Evolutionary conservation across 2,113 vertebrate genomes (phyloP), one percentile per base, ranked within the genome.

Genomic region (Neodontobutis hainanensis): DNA sequence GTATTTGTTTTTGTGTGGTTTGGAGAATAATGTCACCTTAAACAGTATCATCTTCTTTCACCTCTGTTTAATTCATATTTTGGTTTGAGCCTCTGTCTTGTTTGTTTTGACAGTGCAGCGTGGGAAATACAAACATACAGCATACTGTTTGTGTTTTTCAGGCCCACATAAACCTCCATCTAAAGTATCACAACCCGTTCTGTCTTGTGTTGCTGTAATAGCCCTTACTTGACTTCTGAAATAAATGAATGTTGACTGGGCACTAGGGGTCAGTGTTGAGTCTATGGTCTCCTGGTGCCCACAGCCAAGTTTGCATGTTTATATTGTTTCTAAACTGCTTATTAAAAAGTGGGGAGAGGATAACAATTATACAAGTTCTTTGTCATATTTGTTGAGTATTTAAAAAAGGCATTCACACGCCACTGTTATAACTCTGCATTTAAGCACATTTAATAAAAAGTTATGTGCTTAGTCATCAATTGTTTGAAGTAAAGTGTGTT

Each of bases 201-300:
- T 2, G 60, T 68, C 71, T 78, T 69, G 73, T 61, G 75, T 65
- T 73, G 16, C 47, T 61, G 47, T 38, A 74, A 47, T 62, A 35
- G 16, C 57, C 51, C 65, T 46, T 63, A 66, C 64, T 75, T 57
- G n/a, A 56, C 11, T 42, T 63, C 19, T 59, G 60, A 51, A 43
- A 27, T 9, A 34, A 47, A 44, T 27, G n/a, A 19, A 77, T 45
- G 8, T 72, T 43, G 27, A 2, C 40, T 60, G 50, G 65, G 82
- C 89, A 89, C 89, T 87, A 90, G 88, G 76, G 85, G 88, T 86
- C 89, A 90, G 83, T 87, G 66, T 89, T 34, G 84, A 67, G 84
- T 85, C 42, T 81, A 34, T 16, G 61, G 72, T 75, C 72, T 38
- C 68, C 10, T 11, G 14, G 43, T 35, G 55, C 50, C 32, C 6